Conservation (phyloP, 2,113 vertebrate genomes). For the Paracanthobrama guichenoti region DNA sequence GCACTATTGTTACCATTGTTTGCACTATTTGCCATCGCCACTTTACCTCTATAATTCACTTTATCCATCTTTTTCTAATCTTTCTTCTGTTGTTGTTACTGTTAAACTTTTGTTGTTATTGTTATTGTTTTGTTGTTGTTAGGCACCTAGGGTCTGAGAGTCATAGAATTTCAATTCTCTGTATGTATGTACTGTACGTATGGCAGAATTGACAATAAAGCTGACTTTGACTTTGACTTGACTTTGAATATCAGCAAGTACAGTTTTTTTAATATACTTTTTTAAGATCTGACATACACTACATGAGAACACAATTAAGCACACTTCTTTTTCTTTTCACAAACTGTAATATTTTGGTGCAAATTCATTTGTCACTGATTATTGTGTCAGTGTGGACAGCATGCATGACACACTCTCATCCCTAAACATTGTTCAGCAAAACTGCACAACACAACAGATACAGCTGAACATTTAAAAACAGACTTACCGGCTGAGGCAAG, state of each 20-base stretch:
- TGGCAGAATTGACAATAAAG: too few relatives aligned
- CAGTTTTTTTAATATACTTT: not conserved
- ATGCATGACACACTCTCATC: not conserved
- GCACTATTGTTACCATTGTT: too few relatives aligned
- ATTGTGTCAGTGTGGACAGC: not conserved
- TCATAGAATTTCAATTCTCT: too few relatives aligned
- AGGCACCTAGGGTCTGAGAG: too few relatives aligned
- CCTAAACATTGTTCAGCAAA: not conserved
- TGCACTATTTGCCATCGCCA: too few relatives aligned
- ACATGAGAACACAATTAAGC: not conserved
- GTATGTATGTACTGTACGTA: too few relatives aligned
- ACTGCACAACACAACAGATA: not conserved
- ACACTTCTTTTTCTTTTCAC: not conserved
- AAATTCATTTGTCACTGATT: not conserved
- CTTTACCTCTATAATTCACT: too few relatives aligned
- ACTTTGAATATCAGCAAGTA: not conserved
- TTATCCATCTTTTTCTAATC: too few relatives aligned
- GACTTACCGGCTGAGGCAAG: constrained; percentile 12
- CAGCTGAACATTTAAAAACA: not conserved
- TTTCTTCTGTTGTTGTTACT: too few relatives aligned
- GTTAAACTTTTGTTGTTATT: too few relatives aligned
- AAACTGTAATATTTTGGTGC: not conserved
- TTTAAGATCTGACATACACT: not conserved
- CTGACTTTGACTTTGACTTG: too few relatives aligned
- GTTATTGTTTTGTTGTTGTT: too few relatives aligned